These are phyloP conservation scores for Galerucella nymphaeae DNA, from an alignment of 2,888 invertebrate genomes.

Conservation along the genomic window DNA sequence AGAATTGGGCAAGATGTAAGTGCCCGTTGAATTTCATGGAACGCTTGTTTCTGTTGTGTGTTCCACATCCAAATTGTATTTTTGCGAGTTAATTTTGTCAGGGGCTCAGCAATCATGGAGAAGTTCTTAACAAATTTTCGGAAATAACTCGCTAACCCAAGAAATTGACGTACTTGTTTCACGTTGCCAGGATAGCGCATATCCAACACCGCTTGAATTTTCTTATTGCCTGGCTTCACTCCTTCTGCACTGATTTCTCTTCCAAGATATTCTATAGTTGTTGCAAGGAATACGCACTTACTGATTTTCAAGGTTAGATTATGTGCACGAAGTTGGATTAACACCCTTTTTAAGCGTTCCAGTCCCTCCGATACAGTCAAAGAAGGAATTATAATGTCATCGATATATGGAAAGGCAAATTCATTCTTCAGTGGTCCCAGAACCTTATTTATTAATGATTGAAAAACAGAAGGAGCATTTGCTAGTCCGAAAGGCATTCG, in stretches of 20 bases:
- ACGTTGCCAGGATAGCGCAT: conserved; percentile 16
- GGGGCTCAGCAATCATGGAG: conserved; percentile 35
- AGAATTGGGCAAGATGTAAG: no score
- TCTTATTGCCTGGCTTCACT: conserved; percentile 37
- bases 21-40: no score
- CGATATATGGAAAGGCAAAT: conserved; percentile 30
- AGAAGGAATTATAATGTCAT: no score
- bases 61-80: conserved; percentile 38
- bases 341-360: conserved; percentile 18
- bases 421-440: conserved; percentile 41
- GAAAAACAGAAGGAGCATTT: conserved; percentile 53
- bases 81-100: conserved; percentile 36
- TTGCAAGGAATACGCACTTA: conserved; percentile 44
- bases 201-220: no score
- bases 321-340: no score
- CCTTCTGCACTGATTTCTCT: conserved; percentile 44
- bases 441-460: conserved; percentile 49
- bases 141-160: no score
- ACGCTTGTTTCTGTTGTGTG: no score
- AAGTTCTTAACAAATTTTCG: conserved; percentile 40
- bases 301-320: no score
- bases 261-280: conserved; percentile 42
- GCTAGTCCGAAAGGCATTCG: no score
- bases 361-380: no score
- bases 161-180: conserved; percentile 45